Percentiles rank a stretch among this genome's conserved stretches.
phyloP scores from a whole-genome alignment of 2,113 vertebrate species.

The Lichenostomus cassidix region DNA sequence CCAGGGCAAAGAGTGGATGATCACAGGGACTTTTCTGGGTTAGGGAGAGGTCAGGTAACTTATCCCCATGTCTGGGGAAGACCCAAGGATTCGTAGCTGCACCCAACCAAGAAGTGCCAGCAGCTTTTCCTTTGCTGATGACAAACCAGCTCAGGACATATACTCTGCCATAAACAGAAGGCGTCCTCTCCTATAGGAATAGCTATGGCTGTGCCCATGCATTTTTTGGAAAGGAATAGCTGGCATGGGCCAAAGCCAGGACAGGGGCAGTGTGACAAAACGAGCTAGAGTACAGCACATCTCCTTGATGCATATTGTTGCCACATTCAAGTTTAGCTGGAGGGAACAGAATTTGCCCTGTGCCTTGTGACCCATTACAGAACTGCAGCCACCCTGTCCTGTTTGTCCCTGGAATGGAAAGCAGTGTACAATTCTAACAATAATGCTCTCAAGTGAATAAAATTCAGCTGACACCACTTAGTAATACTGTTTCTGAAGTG shows the following conservation, averaged over 20 bases:
- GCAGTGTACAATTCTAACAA: background rate
- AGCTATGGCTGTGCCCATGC: background rate
- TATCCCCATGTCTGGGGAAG: background rate
- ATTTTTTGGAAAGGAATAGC: background rate
- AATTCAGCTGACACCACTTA: conserved; percentile 27
- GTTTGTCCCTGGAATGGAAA: background rate
- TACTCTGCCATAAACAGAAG: background rate
- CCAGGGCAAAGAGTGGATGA: background rate
- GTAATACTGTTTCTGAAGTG: background rate
- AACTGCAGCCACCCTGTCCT: background rate
- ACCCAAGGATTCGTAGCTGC: background rate
- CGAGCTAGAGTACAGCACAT: background rate
- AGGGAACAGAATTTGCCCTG: background rate
- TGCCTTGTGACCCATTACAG: background rate
- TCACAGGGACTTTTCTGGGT: background rate
- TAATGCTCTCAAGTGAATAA: conserved; percentile 8
- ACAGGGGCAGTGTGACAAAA: background rate
- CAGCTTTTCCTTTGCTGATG: background rate
- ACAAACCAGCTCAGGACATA: background rate
- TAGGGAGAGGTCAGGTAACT: background rate
- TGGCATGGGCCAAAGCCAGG: background rate
- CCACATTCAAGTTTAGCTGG: background rate
- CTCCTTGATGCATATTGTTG: background rate
- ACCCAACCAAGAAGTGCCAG: background rate
- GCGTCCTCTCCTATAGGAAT: background rate